Evolutionary conservation across 2,113 vertebrate genomes (phyloP), one percentile per base, ranked within the genome.

Genomic region (Bambusicola thoracicus): DNA sequence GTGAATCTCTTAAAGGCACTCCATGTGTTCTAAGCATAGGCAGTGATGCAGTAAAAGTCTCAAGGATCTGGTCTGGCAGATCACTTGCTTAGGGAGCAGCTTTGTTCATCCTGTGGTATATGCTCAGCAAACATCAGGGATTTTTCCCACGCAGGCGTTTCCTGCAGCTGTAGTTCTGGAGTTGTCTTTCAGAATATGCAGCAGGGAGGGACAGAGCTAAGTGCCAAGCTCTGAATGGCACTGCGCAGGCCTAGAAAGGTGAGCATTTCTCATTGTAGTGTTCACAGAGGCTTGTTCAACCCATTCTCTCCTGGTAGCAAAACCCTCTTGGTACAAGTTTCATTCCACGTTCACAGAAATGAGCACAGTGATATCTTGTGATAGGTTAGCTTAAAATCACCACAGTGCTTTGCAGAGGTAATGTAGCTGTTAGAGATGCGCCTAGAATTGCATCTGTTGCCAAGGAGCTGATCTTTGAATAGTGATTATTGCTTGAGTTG

Each of bases 351-450:
- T 95, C 3, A 85, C 34, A 80, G 67, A 83, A 95, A 87, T 48
- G 49, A 72, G 34, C 20, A 55, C 34, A 78, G 69, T 22, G 41
- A 6, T 78, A 82, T 76, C 40, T 89, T 4, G 1, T 27, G 79
- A 43, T 58, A 72, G 29, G 48, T 68, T 89, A 76, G 58, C 78
- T 84, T 72, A 58, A 73, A 65, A 67, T 83, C 84, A 70, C 68
- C 63, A 46, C 38, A 8, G 34, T 72, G 48, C 20, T 80, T 92
- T 92, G 68, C 44, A 36, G 44, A 67, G 49, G 67, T 44, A 68
- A 29, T 55, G 41, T 61, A 89, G 27, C 38, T 68, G 19, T 41
- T 32, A 44, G 62, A 91, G 21, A 44, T 13, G 9, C 40, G 58
- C 38, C 11, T 24, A 62, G 51, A 70, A 77, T 21, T 4, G 0